Evolutionary conservation across 2,113 vertebrate species (phyloP), one percentile per base, ranked within the genome.

Genomic region (Lathamus discolor): DNA sequence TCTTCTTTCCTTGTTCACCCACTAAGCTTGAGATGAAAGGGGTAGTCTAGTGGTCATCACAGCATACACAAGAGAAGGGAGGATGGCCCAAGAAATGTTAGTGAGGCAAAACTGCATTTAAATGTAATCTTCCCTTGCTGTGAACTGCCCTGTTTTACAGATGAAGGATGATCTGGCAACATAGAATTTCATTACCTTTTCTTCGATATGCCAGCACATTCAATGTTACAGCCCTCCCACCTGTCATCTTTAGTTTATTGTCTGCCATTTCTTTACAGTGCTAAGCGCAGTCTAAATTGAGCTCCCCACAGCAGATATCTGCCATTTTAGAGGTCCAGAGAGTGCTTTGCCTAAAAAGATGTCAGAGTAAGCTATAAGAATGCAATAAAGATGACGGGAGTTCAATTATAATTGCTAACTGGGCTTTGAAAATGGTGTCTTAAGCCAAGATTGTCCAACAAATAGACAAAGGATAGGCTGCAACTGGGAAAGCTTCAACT

Each of bases 161-260:
- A 94, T 94, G 92, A 95, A 82, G 88, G 72, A 95, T 88, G 88
- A 67, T 70, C 92, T 76, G 33, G 27, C 24, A 27, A 84, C 0
- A 0, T 5, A 95, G 44, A 25, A 83, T 95, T 96, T 88, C 84
- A 77, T 96, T 96, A 90, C 75, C 14, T 90, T 76, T 63, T 33
- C 82, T 88, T 80, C 95, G 72, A 88, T 93, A 83, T 93, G 92
- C 90, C 87, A 90, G 90, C 83, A 94, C 92, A 92, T 96, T 95
- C 72, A 80, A 4, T 67, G 78, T 74, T 67, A 90, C 78, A 96
- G 70, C n/a, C 87, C 92, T 94, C 87, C 87, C 90, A 90, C 82
- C 54, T 83, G 70, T 77, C 90, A 14, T 73, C 54, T 85, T 77
- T 90, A 17, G 66, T 96, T 95, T 97, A 92, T 73, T 83, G 54